A percentile compares a stretch with the other conserved stretches of the same genome.
These are phyloP conservation scores for Drosophila paranaensis DNA, from an alignment of 2,888 invertebrate species.

Conservation along the genomic window DNA sequence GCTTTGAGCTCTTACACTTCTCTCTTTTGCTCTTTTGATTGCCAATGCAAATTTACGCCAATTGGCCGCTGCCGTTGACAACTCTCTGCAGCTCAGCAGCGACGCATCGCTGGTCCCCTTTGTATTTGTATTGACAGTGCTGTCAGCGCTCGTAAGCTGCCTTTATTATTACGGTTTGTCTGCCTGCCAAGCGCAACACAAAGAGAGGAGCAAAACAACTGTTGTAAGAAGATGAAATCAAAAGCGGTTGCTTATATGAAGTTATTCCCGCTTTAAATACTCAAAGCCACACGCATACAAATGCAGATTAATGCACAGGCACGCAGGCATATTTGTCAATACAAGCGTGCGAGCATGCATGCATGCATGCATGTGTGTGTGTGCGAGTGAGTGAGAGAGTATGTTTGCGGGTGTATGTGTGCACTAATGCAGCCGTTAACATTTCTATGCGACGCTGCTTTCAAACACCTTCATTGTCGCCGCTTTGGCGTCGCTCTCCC, in stretches of 20 bases:
- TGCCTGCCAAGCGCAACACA: conserved; percentile 19
- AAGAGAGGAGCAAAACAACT: conserved; percentile 18
- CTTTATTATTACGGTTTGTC: conserved; percentile 67
- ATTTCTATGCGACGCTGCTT: conserved; percentile 67
- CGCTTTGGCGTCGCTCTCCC: conserved; percentile 21
- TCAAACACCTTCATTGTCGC: conserved; percentile 69
- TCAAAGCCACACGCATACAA: conserved; percentile 25
- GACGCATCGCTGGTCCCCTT: conserved; percentile 6
- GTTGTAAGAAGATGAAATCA: conserved; percentile 68
- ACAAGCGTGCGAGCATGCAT: conserved; percentile 1
- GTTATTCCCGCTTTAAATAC: conserved; percentile 68
- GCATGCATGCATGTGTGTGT: no score
- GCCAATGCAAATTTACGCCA: conserved; percentile 70
- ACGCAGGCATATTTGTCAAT: conserved; percentile 46
- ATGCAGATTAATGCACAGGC: conserved; percentile 54
- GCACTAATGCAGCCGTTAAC: conserved; percentile 59
- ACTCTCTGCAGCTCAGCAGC: conserved; percentile 39
- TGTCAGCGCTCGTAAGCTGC: conserved; percentile 76
- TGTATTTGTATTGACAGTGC: conserved; percentile 71
- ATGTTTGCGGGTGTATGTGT: background rate
- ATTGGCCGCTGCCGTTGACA: conserved; percentile 69
- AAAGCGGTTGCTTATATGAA: conserved; percentile 69
- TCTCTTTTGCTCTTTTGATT: conserved; percentile 51
- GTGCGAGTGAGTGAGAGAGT: background rate
- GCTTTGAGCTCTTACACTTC: conserved; percentile 4